Conservation (phyloP, 2,888 invertebrate genomes). For the Netelia melanura region DNA sequence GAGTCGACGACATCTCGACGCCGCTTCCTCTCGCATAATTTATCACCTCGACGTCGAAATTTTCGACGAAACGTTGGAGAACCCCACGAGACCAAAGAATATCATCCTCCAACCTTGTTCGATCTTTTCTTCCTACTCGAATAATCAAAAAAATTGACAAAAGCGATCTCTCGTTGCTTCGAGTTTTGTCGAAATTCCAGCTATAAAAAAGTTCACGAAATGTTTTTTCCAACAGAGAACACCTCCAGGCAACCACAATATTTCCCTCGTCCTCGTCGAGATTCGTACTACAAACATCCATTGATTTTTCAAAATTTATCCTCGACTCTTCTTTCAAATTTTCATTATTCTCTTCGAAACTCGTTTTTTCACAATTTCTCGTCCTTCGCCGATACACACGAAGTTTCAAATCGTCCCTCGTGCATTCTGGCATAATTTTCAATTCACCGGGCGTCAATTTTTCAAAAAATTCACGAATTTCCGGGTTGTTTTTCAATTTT, state of each 20-base stretch:
- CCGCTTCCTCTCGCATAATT: constrained; percentile 74
- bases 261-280: constrained; percentile 85
- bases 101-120: constrained; percentile 14
- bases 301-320: not conserved
- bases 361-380: constrained; percentile 2
- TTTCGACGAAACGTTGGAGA: constrained; percentile 68
- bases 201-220: constrained; percentile 86
- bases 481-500: constrained; percentile 76
- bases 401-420: constrained; percentile 64
- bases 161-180: constrained; percentile 85
- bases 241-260: constrained; percentile 86
- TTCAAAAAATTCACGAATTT: constrained; percentile 63
- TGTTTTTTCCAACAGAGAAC: constrained; percentile 85
- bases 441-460: constrained; percentile 69
- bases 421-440: constrained; percentile 55
- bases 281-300: constrained; percentile 74
- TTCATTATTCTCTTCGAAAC: not conserved
- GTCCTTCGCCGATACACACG: constrained; percentile 62
- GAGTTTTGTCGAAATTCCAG: constrained; percentile 86
- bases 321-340: constrained; percentile 1
- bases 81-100: constrained; percentile 58
- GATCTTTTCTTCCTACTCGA: constrained; percentile 36
- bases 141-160: constrained; percentile 86
- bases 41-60: not conserved
- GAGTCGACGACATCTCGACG: constrained; percentile 81